A percentile compares a stretch with the other conserved stretches of the same genome.
Evolutionary conservation across 1,140 invertebrate species (phyloP).

Genomic region (Rhyacophila brunnea): DNA sequence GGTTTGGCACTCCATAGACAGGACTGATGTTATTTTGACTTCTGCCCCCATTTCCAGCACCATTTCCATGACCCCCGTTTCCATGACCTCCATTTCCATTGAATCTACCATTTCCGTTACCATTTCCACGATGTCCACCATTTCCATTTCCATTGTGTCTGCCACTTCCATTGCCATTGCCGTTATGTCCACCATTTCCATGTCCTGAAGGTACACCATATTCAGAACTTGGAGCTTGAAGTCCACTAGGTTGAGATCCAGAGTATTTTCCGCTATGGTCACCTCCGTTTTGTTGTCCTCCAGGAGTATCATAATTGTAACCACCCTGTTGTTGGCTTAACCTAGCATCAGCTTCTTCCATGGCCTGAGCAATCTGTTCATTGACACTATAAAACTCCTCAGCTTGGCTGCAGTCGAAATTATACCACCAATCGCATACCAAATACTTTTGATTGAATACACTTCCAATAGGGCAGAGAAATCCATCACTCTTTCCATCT

Average conservation of each 20-base stretch:
- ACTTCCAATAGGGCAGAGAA: slow-evolving; percentile 62
- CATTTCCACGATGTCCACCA: slow-evolving; percentile 10
- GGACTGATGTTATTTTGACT: slow-evolving; percentile 7
- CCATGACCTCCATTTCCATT: slow-evolving; percentile 16
- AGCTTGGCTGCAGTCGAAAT: slow-evolving; percentile 50
- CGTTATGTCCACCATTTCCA: slow-evolving; percentile 2
- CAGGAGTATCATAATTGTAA: slow-evolving; percentile 20
- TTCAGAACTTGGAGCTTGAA: not conserved
- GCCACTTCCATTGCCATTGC: slow-evolving; percentile 15
- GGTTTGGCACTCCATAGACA: not conserved
- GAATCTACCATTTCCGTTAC: slow-evolving; percentile 1
- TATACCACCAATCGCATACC: slow-evolving; percentile 59
- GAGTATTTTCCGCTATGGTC: not conserved
- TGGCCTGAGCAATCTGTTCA: slow-evolving; percentile 27
- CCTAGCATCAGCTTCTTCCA: slow-evolving; percentile 34
- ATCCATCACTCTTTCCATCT: slow-evolving; percentile 49
- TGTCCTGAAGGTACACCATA: slow-evolving; percentile 6
- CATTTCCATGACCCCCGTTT: slow-evolving; percentile 14
- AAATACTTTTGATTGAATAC: slow-evolving; percentile 59
- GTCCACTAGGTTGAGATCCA: not conserved
- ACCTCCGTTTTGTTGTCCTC: slow-evolving; percentile 1
- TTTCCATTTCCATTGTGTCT: slow-evolving; percentile 21
- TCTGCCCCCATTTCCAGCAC: slow-evolving; percentile 2
- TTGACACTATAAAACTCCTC: slow-evolving; percentile 33
- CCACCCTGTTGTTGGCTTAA: slow-evolving; percentile 10